Evolutionary conservation across 2,113 vertebrate genomes (phyloP), one percentile per base, ranked within the genome.

Genomic region (Thunnus maccoyii): DNA sequence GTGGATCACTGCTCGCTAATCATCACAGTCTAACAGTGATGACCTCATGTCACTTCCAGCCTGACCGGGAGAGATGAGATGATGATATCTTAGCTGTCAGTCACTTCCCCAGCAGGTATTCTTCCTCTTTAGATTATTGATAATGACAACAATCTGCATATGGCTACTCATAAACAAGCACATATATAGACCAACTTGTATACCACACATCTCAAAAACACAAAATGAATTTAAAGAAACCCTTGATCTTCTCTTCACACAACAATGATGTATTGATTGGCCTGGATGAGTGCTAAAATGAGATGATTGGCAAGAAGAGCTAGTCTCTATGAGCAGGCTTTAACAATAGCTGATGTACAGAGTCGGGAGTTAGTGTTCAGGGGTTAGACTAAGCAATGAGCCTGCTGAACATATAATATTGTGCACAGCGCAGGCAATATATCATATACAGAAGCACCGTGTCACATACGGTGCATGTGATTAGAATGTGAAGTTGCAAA

Each of bases 31-130:
- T 56, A 72, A 80, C 81, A 50, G 62, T 25, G 32, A 68, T 76
- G 85, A 86, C 67, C 82, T 81, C 17, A 20, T 66, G 82, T 90
- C 69, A 71, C n/a, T 76, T 50, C 78, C 48, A 66, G 58, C 50
- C 44, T 78, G 71, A 80, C 73, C 52, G 1, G 47, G 48, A 86
- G 51, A 57, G 61, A 81, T 54, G 68, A 78, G 67, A 69, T 14
- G 50, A 57, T 65, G 46, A 73, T 77, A 20, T 72, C 50, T 44
- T 57, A 65, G 18, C 27, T 68, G 60, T 70, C 77, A 48, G 20
- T 63, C 64, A 78, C 72, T 46, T 51, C 64, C n/a, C 52, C 27
- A 72, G 57, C 57, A 60, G 36, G 60, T 54, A 52, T 5, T 50
- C 51, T 48, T 60, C 27, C n/a, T 76, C 52, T 78, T 62, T 55